Percentiles rank a stretch among this genome's conserved stretches.
Evolutionary conservation across 2,113 vertebrate genomes (phyloP).

Genomic region (Galemys pyrenaicus): DNA sequence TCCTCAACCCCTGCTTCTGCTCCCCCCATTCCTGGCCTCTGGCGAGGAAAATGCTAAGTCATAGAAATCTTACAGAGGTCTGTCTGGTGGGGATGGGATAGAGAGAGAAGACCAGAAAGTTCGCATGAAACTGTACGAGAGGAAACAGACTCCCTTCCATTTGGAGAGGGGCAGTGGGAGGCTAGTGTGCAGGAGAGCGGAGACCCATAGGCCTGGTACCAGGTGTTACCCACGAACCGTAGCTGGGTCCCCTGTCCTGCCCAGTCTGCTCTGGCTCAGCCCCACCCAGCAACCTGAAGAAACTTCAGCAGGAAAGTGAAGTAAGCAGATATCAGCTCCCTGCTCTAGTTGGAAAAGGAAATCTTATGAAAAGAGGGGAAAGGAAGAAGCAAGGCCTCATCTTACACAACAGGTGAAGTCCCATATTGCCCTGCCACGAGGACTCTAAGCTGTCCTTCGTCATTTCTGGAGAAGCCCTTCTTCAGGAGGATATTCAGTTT

Average conservation of each 20-base stretch:
- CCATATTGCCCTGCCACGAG: not conserved
- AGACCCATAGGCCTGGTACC: too few species aligned
- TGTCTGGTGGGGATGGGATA: not conserved
- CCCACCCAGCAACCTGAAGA: slow-evolving; percentile 2
- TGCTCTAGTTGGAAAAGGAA: not conserved
- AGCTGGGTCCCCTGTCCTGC: not conserved
- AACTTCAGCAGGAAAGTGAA: not conserved
- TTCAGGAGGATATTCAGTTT: not conserved
- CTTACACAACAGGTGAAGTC: not conserved
- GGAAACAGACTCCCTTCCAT: not conserved
- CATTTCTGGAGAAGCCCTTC: not conserved
- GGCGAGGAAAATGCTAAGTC: not conserved
- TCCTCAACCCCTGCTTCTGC: not conserved
- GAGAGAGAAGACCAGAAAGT: not conserved
- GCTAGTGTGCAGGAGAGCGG: not conserved
- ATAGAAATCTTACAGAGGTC: not conserved
- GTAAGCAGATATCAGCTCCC: not conserved
- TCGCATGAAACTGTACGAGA: not conserved
- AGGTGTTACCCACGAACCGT: not conserved
- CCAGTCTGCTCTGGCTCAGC: not conserved
- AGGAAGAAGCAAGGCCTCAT: not conserved
- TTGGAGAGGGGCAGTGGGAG: not conserved
- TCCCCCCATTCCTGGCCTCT: not conserved
- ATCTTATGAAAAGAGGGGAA: not conserved
- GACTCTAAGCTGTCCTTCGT: not conserved